Evolutionary conservation across 1,140 invertebrate genomes (phyloP).

Genomic region (Arctopsyche grandis): DNA sequence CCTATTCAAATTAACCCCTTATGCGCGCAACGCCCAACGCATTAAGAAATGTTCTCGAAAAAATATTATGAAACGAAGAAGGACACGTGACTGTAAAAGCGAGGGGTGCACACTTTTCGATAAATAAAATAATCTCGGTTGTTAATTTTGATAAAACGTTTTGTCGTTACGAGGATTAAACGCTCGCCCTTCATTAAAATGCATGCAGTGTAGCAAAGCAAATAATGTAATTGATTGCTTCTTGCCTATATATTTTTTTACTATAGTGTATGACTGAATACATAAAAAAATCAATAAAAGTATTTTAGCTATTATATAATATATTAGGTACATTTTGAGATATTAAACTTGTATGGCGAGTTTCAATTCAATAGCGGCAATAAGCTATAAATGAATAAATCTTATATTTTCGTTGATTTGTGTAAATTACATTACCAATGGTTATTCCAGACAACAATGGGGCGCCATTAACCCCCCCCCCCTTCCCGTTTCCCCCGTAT

Average conservation of each 20-base stretch:
- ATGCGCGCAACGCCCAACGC: background rate
- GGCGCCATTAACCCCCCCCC: slow-evolving; percentile 28
- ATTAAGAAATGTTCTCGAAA: slow-evolving; percentile 13
- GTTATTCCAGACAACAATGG: slow-evolving; percentile 49
- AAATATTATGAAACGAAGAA: background rate
- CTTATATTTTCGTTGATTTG: background rate
- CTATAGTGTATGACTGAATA: too few relatives aligned
- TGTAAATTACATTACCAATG: background rate
- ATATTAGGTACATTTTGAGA: too few relatives aligned
- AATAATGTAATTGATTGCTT: too few relatives aligned
- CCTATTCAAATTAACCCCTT: slow-evolving; percentile 29
- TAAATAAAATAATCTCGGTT: background rate
- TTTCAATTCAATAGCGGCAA: too few relatives aligned
- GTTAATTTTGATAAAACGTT: background rate
- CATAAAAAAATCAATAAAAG: too few relatives aligned
- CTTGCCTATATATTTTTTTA: too few relatives aligned
- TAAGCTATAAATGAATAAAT: too few relatives aligned
- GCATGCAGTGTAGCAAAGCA: too few relatives aligned
- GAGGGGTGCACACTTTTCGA: background rate
- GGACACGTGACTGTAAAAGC: slow-evolving; percentile 5
- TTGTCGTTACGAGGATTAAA: too few relatives aligned
- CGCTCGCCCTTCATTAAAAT: too few relatives aligned
- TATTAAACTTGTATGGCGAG: too few relatives aligned
- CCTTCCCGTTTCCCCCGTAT: background rate
- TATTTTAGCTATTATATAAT: too few relatives aligned